Conservation (phyloP, 1,140 invertebrate genomes). For the Choristoneura fumiferana region DNA sequence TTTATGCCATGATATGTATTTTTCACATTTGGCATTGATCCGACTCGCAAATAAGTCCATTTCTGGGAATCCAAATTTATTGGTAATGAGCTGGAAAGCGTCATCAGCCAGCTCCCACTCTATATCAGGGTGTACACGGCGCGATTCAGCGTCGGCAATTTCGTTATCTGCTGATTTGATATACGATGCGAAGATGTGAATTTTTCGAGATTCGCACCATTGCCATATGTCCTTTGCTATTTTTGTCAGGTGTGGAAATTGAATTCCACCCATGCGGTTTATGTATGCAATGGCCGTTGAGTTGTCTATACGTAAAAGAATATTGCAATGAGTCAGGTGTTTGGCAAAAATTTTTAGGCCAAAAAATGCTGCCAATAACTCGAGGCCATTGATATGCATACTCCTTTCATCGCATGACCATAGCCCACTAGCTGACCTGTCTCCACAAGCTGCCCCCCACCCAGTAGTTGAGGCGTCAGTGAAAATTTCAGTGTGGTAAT, state of each 20-base stretch:
- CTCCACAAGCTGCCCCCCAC: slow-evolving; percentile 20
- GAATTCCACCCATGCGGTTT: slow-evolving; percentile 12
- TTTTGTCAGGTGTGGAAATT: slow-evolving; percentile 14
- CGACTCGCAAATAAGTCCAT: slow-evolving; percentile 10
- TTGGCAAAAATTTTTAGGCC: slow-evolving; percentile 16
- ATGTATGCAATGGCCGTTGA: slow-evolving; percentile 20
- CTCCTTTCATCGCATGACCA: not conserved
- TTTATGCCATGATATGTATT: slow-evolving; percentile 14
- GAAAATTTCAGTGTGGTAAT: slow-evolving; percentile 15
- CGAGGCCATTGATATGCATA: slow-evolving; percentile 17
- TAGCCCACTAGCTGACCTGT: not conserved
- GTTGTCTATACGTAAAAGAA: slow-evolving; percentile 29
- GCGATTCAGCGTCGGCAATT: not conserved
- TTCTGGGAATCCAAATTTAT: not conserved
- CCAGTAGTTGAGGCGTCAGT: slow-evolving; percentile 21
- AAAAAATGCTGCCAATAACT: slow-evolving; percentile 17
- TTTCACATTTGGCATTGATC: not conserved
- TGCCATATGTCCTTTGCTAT: slow-evolving; percentile 13
- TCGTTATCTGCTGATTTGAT: slow-evolving; percentile 3
- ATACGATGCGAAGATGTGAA: slow-evolving; percentile 2
- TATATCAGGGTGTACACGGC: not conserved
- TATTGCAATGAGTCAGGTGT: slow-evolving; percentile 14
- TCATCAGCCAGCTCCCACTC: not conserved
- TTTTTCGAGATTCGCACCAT: slow-evolving; percentile 17
- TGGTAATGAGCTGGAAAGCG: not conserved